Percentiles rank a stretch among this genome's conserved stretches.
Conservation (phyloP, 2,797 vertebrate genomes). For the Fringilla coelebs region DNA sequence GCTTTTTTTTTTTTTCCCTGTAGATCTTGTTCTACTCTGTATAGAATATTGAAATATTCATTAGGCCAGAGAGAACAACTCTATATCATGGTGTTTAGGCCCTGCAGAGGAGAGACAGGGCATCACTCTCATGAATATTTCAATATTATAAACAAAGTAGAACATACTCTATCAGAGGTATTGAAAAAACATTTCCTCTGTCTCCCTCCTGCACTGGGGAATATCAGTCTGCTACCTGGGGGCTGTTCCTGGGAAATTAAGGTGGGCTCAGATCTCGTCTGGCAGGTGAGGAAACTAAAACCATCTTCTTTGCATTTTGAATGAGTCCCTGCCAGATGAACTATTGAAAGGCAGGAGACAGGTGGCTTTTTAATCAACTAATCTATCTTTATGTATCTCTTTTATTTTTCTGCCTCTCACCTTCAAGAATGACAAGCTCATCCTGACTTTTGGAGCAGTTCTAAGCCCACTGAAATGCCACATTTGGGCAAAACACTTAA, state of each 20-base stretch:
- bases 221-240: neutral
- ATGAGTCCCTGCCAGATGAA: neutral
- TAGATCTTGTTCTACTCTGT: neutral
- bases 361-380: neutral
- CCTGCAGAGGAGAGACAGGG: neutral
- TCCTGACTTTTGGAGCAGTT: neutral
- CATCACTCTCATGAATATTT: slow-evolving; percentile 54
- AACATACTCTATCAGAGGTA: neutral
- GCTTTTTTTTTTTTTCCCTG: neutral
- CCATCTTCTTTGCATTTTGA: neutral
- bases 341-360: neutral
- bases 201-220: neutral
- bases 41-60: slow-evolving; percentile 60
- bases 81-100: neutral
- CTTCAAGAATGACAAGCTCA: neutral
- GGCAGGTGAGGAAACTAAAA: neutral
- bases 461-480: neutral
- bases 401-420: neutral
- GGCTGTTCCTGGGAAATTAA: neutral
- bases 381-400: neutral
- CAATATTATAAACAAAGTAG: slow-evolving; percentile 7
- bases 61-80: neutral
- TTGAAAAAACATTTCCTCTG: neutral
- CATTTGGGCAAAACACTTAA: neutral
- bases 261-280: neutral